Base-by-base conservation (phyloP, 2,113 vertebrate genomes). In the Lota lota region DNA sequence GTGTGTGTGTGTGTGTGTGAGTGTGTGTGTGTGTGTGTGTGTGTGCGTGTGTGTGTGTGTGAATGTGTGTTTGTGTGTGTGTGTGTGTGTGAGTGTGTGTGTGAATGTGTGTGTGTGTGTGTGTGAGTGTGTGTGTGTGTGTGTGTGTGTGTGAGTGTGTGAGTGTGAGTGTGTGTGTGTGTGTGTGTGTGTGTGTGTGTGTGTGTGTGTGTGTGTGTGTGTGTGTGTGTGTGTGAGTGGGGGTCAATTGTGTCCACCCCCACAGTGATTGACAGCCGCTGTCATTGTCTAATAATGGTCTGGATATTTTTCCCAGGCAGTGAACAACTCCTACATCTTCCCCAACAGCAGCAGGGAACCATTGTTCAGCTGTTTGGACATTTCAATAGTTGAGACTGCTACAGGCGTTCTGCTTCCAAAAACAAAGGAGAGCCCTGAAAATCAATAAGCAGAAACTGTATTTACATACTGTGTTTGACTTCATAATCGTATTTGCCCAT, bases 241-340 rank as follows among this genome's bases (percentile, higher is more conserved):
- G 54, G 21, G 62, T 58, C 20, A 62, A 67, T 64, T 61, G 72
- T 22, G 61, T 77, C 83, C 85, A 71, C 88, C 86, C 86, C 88
- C 86, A 82, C 64, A 33, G 54, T 89, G 85, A 91, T 79, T 90
- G 84, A 90, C 90, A 90, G 88, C 89, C 76, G 60, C 77, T 83
- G 83, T 84, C 78, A 67, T 81, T 82, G 84, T 85, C 80, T 85
- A 76, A 85, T 86, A 84, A 89, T 83, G 87, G 67, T 76, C 58
- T 66, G 83, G 69, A 68, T 74, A 74, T 80, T 88, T 89, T 91
- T 90, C 90, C 89, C 89, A 92, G 88, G 91, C 80, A 77, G 80
- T 79, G 67, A 83, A 81, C 71, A 69, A 67, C 68, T 64, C 63
- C 21, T 12, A 61, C 18, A 53, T 63, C 67, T 28, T n/a, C 22